These are phyloP conservation scores for Macrotis lagotis DNA, from an alignment of 2,113 vertebrate species.

Conservation along the genomic window DNA sequence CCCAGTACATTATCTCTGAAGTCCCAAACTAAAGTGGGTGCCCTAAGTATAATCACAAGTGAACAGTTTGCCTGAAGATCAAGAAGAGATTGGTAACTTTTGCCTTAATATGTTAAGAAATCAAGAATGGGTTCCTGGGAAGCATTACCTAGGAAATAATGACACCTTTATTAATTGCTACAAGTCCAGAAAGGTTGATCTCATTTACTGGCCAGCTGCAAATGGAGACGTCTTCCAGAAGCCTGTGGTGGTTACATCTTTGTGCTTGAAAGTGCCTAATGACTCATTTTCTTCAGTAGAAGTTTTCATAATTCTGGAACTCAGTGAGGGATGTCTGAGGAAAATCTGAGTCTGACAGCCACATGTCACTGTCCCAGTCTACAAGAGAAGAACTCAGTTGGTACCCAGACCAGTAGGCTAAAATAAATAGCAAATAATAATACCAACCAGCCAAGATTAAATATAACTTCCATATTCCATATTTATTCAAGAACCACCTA, in stretches of 20 bases:
- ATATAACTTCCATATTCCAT: background rate
- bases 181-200: constrained; percentile 23
- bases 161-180: background rate
- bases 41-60: background rate
- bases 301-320: constrained; percentile 70
- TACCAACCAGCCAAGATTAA: background rate
- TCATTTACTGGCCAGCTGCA: background rate
- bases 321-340: constrained; percentile 67
- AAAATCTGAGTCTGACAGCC: constrained; percentile 69
- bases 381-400: constrained; percentile 20
- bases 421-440: constrained; percentile 50
- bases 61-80: background rate
- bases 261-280: constrained; percentile 69
- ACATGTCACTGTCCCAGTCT: constrained; percentile 53
- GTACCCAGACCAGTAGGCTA: constrained; percentile 29
- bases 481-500: background rate
- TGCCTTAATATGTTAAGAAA: background rate
- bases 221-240: background rate
- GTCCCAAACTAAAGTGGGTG: constrained; percentile 48
- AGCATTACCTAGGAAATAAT: background rate
- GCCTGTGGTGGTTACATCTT: constrained; percentile 9
- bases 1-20: constrained; percentile 52
- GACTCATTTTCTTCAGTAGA: constrained; percentile 77
- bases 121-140: constrained; percentile 23
- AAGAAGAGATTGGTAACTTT: background rate